These are phyloP conservation scores for Aplodontia rufa DNA, from an alignment of 2,113 vertebrate species.

Conservation along the genomic window DNA sequence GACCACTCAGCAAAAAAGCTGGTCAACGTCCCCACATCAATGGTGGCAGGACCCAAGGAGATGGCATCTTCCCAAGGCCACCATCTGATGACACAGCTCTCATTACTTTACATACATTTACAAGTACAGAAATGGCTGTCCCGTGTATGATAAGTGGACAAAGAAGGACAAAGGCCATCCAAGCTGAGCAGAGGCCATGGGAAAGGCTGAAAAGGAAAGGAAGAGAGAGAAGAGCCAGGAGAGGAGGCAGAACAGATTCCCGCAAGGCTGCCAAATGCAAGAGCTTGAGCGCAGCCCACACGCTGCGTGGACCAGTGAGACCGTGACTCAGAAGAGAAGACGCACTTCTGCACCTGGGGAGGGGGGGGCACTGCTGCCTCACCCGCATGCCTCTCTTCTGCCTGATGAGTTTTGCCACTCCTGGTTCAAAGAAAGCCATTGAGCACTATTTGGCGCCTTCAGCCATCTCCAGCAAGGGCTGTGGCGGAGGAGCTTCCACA, in stretches of 20 bases:
- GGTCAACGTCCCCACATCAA: accelerated
- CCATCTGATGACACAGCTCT: no score
- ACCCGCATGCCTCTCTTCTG: accelerated
- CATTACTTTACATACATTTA: accelerated
- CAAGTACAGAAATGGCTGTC: not conserved
- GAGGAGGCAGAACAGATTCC: no score
- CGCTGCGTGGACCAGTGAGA: not conserved
- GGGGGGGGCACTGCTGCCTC: accelerated
- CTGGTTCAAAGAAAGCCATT: not conserved
- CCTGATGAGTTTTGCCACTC: accelerated
- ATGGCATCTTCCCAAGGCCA: accelerated
- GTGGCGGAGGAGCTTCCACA: accelerated
- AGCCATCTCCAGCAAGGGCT: not conserved
- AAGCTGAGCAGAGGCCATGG: not conserved
- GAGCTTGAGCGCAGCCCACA: accelerated
- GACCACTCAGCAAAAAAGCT: accelerated
- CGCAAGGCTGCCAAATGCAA: accelerated
- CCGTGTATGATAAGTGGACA: no score
- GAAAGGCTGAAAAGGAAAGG: not conserved
- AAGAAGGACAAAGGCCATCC: accelerated
- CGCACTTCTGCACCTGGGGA: accelerated
- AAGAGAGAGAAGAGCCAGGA: not conserved
- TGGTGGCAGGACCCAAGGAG: not conserved
- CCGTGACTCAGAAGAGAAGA: not conserved
- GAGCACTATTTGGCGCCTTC: not conserved